phyloP scores from a whole-genome alignment of 2,113 vertebrate species.

The Malurus melanocephalus region DNA sequence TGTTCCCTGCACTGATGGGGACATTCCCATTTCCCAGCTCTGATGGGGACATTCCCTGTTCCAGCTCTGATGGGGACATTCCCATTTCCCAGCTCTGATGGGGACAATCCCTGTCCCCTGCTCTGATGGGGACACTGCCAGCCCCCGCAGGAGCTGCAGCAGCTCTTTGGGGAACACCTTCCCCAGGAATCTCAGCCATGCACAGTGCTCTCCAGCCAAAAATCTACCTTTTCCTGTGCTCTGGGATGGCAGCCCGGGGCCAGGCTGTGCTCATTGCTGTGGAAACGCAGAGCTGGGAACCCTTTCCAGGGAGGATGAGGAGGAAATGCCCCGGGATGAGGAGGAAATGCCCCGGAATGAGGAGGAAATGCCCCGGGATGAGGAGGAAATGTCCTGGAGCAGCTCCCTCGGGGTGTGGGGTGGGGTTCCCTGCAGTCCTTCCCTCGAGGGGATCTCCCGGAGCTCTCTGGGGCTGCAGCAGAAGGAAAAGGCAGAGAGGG shows the following conservation, averaged over 20 bases:
- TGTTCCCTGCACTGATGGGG: neutral
- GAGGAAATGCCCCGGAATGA: neutral
- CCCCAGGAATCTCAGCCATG: neutral
- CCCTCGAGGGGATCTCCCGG: fast-evolving
- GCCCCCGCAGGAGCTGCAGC: neutral
- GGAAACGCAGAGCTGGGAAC: fast-evolving
- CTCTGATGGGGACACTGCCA: neutral
- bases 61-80: neutral
- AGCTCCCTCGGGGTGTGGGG: fast-evolving
- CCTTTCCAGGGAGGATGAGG: neutral
- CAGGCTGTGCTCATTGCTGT: fast-evolving
- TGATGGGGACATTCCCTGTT: neutral
- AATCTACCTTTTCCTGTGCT: neutral
- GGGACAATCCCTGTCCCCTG: neutral
- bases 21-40: too few species aligned
- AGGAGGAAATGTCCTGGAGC: neutral
- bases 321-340: neutral
- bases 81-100: too few species aligned
- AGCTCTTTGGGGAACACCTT: neutral
- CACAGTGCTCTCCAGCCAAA: neutral
- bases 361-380: neutral
- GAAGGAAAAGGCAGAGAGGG: neutral
- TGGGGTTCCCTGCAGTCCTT: too few species aligned
- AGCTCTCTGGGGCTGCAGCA: fast-evolving
- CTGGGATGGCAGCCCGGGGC: neutral